A percentile compares a stretch with the other conserved stretches of the same genome.
Conservation (phyloP, 1,140 invertebrate species). For the Bursaphelenchus mucronatus region DNA sequence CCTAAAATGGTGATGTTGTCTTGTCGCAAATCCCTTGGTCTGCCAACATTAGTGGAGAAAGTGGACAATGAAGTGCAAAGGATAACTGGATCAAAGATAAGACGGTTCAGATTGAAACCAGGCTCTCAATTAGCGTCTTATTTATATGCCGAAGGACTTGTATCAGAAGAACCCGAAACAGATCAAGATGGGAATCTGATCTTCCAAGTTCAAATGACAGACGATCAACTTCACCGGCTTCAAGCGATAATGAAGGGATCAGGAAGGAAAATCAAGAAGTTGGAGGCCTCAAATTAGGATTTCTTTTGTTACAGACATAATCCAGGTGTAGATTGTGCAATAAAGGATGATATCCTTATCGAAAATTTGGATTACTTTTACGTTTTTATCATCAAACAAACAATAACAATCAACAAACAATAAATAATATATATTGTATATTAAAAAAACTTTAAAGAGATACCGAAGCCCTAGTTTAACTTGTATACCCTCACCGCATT, state of each 20-base stretch:
- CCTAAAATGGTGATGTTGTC: constrained; percentile 26
- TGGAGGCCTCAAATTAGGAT: constrained; percentile 5
- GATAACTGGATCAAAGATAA: constrained; percentile 24
- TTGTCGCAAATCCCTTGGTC: constrained; percentile 32
- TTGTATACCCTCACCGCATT: constrained; percentile 88
- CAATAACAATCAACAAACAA: too few relatives aligned
- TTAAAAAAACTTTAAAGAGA: neutral
- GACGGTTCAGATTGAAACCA: constrained; percentile 27
- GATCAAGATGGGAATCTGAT: constrained; percentile 39
- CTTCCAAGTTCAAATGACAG: constrained; percentile 47
- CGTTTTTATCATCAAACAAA: too few relatives aligned
- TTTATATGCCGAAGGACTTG: constrained; percentile 41
- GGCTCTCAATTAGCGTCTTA: constrained; percentile 33
- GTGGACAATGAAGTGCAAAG: constrained; percentile 34
- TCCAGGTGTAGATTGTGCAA: too few relatives aligned
- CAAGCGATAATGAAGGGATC: neutral
- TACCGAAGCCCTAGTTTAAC: constrained; percentile 19
- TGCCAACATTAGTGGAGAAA: constrained; percentile 22
- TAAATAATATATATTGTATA: too few relatives aligned
- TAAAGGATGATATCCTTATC: too few relatives aligned
- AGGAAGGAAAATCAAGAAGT: neutral
- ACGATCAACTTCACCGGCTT: constrained; percentile 32
- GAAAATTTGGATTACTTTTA: too few relatives aligned
- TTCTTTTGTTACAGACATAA: neutral
- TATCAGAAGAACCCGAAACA: constrained; percentile 27